These are phyloP conservation scores for Cryptus viduatorius DNA, from an alignment of 2,888 invertebrate genomes.

Conservation along the genomic window DNA sequence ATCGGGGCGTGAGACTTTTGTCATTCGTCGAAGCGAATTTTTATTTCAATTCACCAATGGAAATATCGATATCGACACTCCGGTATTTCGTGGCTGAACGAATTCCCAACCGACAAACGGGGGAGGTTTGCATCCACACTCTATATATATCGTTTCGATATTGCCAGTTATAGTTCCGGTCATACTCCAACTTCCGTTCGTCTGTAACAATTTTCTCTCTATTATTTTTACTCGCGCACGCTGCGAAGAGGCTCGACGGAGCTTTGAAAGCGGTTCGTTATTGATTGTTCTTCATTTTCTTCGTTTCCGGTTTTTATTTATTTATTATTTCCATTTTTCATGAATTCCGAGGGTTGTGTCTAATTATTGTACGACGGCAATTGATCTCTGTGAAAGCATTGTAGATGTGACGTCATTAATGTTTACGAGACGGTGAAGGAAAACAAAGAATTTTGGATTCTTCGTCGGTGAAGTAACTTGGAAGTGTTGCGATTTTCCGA, in stretches of 20 bases:
- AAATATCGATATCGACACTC: constrained; percentile 61
- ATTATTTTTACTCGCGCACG: constrained; percentile 38
- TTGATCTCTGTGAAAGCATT: background rate
- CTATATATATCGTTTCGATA: constrained; percentile 24
- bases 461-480: background rate
- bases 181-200: constrained; percentile 58
- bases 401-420: background rate
- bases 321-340: background rate
- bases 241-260: background rate
- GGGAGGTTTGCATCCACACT: background rate
- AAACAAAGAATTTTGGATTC: background rate
- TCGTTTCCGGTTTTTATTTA: background rate
- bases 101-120: constrained; percentile 28
- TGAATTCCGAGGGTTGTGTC: background rate
- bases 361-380: background rate
- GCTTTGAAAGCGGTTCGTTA: constrained; percentile 44
- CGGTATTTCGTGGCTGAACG: constrained; percentile 58
- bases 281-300: constrained; percentile 18
- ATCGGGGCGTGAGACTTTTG: constrained; percentile 63
- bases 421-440: background rate
- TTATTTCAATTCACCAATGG: constrained; percentile 50
- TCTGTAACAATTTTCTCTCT: constrained; percentile 58
- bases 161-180: constrained; percentile 58
- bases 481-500: background rate
- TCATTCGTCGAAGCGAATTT: constrained; percentile 58